Percentiles rank a stretch among this genome's conserved stretches.
Conservation (phyloP, 2,797 vertebrate genomes). For the Gallinago stenura region DNA sequence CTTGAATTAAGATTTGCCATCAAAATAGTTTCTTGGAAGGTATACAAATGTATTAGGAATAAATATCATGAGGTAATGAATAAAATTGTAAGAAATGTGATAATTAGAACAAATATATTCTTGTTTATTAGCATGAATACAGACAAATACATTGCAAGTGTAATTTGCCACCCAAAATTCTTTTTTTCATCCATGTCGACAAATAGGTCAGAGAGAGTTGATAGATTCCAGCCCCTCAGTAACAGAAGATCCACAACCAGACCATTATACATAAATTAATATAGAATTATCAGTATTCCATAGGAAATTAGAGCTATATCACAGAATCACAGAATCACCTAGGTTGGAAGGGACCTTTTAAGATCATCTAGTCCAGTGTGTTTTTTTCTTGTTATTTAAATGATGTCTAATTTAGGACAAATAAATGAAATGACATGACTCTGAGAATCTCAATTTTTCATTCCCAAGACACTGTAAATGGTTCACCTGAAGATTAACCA, state of each 20-base stretch:
- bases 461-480: background rate
- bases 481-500: background rate
- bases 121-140: background rate
- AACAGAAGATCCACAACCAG: background rate
- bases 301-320: background rate
- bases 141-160: background rate
- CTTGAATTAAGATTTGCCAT: background rate
- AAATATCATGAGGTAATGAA: background rate
- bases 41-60: background rate
- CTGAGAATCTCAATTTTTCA: background rate
- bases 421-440: background rate
- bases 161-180: background rate
- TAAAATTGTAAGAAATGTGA: background rate
- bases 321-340: too few species aligned
- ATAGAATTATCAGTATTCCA: too few species aligned
- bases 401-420: background rate
- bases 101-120: background rate
- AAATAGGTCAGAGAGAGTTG: background rate
- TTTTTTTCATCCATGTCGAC: background rate
- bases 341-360: too few species aligned
- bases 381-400: background rate
- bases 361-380: too few species aligned
- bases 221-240: background rate
- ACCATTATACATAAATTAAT: background rate
- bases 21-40: background rate